phyloP scores from a whole-genome alignment of 2,888 invertebrate genomes.

The Drosophila neonasuta region DNA sequence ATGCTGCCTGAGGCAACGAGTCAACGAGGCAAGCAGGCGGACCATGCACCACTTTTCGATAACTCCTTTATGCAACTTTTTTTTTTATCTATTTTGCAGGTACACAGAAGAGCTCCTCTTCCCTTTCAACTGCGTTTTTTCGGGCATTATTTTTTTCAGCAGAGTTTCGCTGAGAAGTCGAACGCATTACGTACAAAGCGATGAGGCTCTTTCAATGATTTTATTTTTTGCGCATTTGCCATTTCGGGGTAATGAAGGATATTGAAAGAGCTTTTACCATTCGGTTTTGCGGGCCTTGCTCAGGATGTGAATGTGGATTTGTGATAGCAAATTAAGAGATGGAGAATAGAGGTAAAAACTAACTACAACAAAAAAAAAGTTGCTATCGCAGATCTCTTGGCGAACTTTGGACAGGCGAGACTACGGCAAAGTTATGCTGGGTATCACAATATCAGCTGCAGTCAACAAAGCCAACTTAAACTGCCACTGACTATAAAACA shows the following conservation, averaged over 20 bases:
- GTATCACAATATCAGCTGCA: slow-evolving; percentile 8
- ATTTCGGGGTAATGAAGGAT: slow-evolving; percentile 72
- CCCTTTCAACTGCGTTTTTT: slow-evolving; percentile 14
- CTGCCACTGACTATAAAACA: slow-evolving; percentile 10
- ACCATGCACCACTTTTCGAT: slow-evolving; percentile 64
- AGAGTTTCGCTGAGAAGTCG: slow-evolving; percentile 64
- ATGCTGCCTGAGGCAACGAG: slow-evolving; percentile 38
- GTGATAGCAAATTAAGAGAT: slow-evolving; percentile 48
- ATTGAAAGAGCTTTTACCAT: slow-evolving; percentile 69
- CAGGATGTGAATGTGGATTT: slow-evolving; percentile 42
- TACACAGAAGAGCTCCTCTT: slow-evolving; percentile 13
- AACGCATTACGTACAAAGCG: slow-evolving; percentile 74
- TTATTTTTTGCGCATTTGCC: slow-evolving; percentile 69
- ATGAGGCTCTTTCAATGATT: slow-evolving; percentile 71
- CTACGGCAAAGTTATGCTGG: slow-evolving; percentile 39
- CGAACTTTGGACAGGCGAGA: slow-evolving; percentile 47
- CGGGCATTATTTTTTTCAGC: slow-evolving; percentile 32
- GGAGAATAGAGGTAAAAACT: slow-evolving; percentile 8
- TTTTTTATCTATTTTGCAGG: slow-evolving; percentile 60
- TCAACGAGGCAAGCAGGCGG: slow-evolving; percentile 14
- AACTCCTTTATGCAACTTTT: slow-evolving; percentile 72
- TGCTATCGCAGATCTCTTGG: slow-evolving; percentile 50
- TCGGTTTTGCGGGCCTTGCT: slow-evolving; percentile 28
- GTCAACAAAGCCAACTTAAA: slow-evolving; percentile 16
- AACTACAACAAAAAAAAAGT: slow-evolving; percentile 14